Evolutionary conservation across 2,113 vertebrate genomes (phyloP), one percentile per base, ranked within the genome.

Genomic region (Eolophus roseicapilla): DNA sequence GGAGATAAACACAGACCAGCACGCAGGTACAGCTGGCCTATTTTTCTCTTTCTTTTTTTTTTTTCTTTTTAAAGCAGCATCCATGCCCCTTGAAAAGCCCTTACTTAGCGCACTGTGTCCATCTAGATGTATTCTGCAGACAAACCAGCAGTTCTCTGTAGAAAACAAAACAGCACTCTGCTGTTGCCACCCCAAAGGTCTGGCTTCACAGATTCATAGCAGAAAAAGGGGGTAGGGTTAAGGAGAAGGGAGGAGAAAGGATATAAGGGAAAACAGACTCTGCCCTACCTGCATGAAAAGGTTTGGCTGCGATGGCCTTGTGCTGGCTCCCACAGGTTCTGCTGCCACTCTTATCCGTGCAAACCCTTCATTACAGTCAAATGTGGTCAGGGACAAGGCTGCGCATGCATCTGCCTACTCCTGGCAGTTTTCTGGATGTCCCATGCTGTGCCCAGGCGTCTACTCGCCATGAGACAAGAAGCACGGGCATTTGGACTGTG

Each of bases 301-400:
- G 6, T 55, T 63, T 77, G 59, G 1, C 49, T 59, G 47, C 17
- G 37, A 33, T 74, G 50, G 33, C 19, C 27, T 59, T 55, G 21
- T 52, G 59, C 33, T 81, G 74, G 4, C 7, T 86, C 27, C 29
- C 21, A 2, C 9, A 7, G 24, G 19, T 44, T 68, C 25, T 23
- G 31, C 12, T 74, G 24, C 5, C 11, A 4, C 29, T 29, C 29
- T 8, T 7, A 28, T 17, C 31, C 27, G 29, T 0, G 0, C 0
- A 2, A 60, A 11, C 21, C 23, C 28, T 68, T 11, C 43, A 46
- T 49, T 63, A 27, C 3, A 0, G n/a, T 4, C 43, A 52, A 31
- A 17, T 5, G 13, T 7, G 9, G 16, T 18, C 57, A 64, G 44
- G 50, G 35, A 43, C 44, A 39, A 47, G 43, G 49, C 44, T 73